Base-by-base conservation (phyloP, 2,113 vertebrate genomes). In the Microcebus ravelobensis region DNA sequence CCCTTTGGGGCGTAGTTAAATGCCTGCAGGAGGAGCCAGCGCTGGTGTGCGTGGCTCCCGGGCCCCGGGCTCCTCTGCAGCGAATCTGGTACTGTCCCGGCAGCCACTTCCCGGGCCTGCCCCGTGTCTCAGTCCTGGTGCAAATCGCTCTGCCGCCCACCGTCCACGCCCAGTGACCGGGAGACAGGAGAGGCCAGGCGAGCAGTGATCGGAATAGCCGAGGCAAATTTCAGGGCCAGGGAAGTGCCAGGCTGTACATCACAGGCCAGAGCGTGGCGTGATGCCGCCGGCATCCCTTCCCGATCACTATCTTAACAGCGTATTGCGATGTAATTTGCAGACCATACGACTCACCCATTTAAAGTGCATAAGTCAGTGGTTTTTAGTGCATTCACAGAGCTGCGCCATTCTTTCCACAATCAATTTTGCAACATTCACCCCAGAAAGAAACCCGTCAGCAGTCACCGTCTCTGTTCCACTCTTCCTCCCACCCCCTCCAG, bases 161-260 rank as follows among this genome's bases (percentile, higher is more conserved):
- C 8, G 8, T 42, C 45, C n/a, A 76, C 12, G 20, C 42, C 55
- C 65, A 39, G 12, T 25, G 15, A 20, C 52, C 6, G 52, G 17
- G 52, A 13, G 42, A 20, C 42, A 65, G 77, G 55, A 27, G 34
- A 6, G 15, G 39, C 21, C 2, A 55, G 31, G 36, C n/a, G 8
- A 25, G 39, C 29, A 17, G 20, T 2, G 20, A 52, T 18, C 20
- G 8, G 8, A 25, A 18, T 2, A 39, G 65, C 84, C 17, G 36
- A 73, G 76, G 34, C 18, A 39, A 23, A 29, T 17, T 36, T 11
- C 3, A 34, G 50, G 39, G 21, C 55, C 31, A 20, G 52, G 17
- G 34, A 4, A 21, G 34, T 12, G n/a, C 11, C 3, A 13, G 42
- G 45, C 25, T 42, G 52, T 20, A 6, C 1, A 0, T 4, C 13